Percentiles rank a stretch among this genome's conserved stretches.
phyloP scores from a whole-genome alignment of 2,888 invertebrate species.

The Geophilus truncorum region DNA sequence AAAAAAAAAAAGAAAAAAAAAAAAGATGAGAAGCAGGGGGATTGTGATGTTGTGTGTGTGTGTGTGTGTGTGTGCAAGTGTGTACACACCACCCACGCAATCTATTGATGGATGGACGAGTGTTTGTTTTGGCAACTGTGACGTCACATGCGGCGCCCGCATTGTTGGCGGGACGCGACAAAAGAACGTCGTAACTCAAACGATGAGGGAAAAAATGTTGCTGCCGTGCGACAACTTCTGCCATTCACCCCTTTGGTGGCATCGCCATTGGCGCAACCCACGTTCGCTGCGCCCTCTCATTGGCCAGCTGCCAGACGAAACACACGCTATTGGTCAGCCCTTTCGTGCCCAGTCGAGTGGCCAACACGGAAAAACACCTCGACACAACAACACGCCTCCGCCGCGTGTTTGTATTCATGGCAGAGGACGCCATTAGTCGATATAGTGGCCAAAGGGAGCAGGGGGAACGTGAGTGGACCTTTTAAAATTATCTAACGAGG shows the following conservation, averaged over 20 bases:
- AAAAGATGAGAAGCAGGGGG: not conserved
- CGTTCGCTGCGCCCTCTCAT: not conserved
- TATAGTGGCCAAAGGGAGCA: constrained; percentile 8
- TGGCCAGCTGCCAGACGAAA: constrained; percentile 19
- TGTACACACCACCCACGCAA: not conserved
- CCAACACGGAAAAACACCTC: constrained; percentile 16
- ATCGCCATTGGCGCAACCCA: constrained; percentile 16
- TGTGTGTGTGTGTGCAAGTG: not conserved
- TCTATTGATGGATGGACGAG: constrained; percentile 12
- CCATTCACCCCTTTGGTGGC: constrained; percentile 12
- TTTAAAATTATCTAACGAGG: constrained; percentile 29
- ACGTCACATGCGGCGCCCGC: constrained; percentile 16
- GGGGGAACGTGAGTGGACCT: constrained; percentile 25
- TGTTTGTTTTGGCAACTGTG: constrained; percentile 16
- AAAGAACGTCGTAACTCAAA: constrained; percentile 1
- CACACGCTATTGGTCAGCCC: constrained; percentile 26
- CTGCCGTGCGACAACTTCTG: not conserved
- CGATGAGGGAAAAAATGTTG: constrained; percentile 15
- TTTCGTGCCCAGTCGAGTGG: constrained; percentile 20
- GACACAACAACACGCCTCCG: constrained; percentile 16
- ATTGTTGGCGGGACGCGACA: constrained; percentile 20
- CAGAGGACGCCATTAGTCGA: constrained; percentile 5
- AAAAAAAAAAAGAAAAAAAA: not conserved
- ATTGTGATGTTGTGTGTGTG: not conserved
- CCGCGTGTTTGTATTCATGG: constrained; percentile 5